A percentile compares a stretch with the other conserved stretches of the same genome.
Conservation (phyloP, 2,797 vertebrate genomes). For the Champsocephalus gunnari region DNA sequence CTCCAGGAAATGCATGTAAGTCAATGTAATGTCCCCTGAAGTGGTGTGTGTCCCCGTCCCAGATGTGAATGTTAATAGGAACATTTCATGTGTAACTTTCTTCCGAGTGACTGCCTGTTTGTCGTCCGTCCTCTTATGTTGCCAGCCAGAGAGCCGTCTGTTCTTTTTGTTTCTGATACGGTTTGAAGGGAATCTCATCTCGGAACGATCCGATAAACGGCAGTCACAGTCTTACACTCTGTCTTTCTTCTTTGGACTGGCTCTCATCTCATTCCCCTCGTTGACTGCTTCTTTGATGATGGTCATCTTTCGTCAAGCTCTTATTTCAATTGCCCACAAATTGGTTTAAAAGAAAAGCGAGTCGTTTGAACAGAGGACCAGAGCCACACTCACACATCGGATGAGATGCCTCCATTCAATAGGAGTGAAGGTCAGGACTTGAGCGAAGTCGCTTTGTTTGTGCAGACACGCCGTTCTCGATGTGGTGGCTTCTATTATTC, state of each 20-base stretch:
- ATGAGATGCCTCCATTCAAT: constrained; percentile 27
- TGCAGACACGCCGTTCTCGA: constrained; percentile 19
- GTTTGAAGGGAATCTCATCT: constrained; percentile 55
- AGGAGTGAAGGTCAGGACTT: constrained; percentile 28
- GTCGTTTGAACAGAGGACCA: constrained; percentile 35
- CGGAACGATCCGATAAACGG: constrained; percentile 63
- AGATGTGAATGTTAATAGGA: constrained; percentile 42
- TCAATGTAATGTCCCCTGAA: too few relatives aligned
- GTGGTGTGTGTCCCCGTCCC: too few relatives aligned
- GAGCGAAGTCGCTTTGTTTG: background rate
- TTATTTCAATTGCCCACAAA: constrained; percentile 40
- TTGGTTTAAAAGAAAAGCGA: constrained; percentile 20
- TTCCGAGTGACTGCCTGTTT: constrained; percentile 34
- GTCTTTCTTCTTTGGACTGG: constrained; percentile 5
- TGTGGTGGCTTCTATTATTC: constrained; percentile 29
- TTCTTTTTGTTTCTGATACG: constrained; percentile 49
- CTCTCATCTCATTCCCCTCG: constrained; percentile 41
- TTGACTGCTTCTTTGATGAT: constrained; percentile 44
- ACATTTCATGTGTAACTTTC: constrained; percentile 30
- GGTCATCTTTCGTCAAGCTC: constrained; percentile 46
- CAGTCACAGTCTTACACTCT: constrained; percentile 24
- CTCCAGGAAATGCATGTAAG: too few relatives aligned
- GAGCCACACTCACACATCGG: constrained; percentile 24
- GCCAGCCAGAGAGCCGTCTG: constrained; percentile 27
- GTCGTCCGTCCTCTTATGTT: constrained; percentile 19